phyloP scores from a whole-genome alignment of 2,113 vertebrate genomes.

The Trematocara zebra region DNA sequence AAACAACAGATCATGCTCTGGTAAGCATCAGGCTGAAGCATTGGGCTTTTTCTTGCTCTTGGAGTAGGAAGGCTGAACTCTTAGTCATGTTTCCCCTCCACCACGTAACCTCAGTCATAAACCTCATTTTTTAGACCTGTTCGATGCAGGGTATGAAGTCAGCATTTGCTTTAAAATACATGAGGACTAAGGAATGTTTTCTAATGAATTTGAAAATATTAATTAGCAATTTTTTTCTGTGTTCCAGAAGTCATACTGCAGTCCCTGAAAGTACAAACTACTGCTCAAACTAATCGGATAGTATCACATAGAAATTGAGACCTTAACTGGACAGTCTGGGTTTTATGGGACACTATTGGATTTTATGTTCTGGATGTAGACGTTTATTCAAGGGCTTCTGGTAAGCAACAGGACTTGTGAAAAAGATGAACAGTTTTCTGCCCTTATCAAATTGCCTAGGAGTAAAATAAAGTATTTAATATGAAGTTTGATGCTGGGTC shows the following conservation, averaged over 20 bases:
- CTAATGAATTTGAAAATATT: neutral
- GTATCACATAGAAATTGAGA: neutral
- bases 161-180: neutral
- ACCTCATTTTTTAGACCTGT: neutral
- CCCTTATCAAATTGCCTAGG: neutral
- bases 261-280: neutral
- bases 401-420: neutral
- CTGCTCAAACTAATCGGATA: neutral
- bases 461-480: neutral
- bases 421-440: neutral
- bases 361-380: neutral
- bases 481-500: neutral
- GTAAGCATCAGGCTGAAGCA: slow-evolving; percentile 38
- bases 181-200: neutral
- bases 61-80: slow-evolving; percentile 27
- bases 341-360: neutral
- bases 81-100: slow-evolving; percentile 35
- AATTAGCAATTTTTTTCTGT: neutral
- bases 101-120: slow-evolving; percentile 28
- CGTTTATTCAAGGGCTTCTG: neutral
- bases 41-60: slow-evolving; percentile 32
- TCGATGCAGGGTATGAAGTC: neutral
- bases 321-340: neutral
- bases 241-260: neutral
- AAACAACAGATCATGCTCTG: slow-evolving; percentile 60